These are phyloP conservation scores for Ecdyonurus torrentis DNA, from an alignment of 2,888 invertebrate genomes.

Conservation along the genomic window DNA sequence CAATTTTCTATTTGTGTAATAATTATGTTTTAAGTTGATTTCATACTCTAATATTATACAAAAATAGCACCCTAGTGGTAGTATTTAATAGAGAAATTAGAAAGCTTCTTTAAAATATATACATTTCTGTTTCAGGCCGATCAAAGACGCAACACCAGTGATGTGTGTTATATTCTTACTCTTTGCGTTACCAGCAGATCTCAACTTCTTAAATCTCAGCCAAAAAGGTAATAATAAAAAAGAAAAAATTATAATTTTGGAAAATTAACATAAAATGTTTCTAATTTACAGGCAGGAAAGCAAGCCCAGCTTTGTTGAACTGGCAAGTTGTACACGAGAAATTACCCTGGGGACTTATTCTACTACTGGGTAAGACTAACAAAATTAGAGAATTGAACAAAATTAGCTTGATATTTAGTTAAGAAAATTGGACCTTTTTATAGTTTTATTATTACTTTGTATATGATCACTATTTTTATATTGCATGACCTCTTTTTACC, in stretches of 20 bases:
- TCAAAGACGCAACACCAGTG: constrained; percentile 68
- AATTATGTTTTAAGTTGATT: too few relatives aligned
- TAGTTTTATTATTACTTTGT: too few relatives aligned
- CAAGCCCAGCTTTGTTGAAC: constrained; percentile 45
- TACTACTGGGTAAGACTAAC: constrained; percentile 37
- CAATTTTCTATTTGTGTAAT: too few relatives aligned
- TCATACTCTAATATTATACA: too few relatives aligned
- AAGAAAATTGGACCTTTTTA: too few relatives aligned
- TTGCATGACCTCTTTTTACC: too few relatives aligned
- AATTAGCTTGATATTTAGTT: too few relatives aligned
- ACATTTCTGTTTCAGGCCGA: constrained; percentile 43
- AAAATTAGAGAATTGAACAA: too few relatives aligned
- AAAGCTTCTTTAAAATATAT: constrained; percentile 5
- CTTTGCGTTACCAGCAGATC: constrained; percentile 66
- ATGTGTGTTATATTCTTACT: constrained; percentile 66
- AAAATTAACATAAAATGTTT: constrained; percentile 19
- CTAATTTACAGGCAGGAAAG: constrained; percentile 22
- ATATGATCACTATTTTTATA: too few relatives aligned
- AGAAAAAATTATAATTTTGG: constrained; percentile 16
- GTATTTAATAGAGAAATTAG: constrained; percentile 10
- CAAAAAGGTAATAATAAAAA: background rate
- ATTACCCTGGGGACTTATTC: constrained; percentile 79
- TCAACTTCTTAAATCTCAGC: constrained; percentile 35
- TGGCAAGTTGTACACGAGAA: constrained; percentile 75
- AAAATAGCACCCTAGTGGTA: too few relatives aligned